Conservation (phyloP, 2,113 vertebrate species). For the Melanostigma gelatinosum region DNA sequence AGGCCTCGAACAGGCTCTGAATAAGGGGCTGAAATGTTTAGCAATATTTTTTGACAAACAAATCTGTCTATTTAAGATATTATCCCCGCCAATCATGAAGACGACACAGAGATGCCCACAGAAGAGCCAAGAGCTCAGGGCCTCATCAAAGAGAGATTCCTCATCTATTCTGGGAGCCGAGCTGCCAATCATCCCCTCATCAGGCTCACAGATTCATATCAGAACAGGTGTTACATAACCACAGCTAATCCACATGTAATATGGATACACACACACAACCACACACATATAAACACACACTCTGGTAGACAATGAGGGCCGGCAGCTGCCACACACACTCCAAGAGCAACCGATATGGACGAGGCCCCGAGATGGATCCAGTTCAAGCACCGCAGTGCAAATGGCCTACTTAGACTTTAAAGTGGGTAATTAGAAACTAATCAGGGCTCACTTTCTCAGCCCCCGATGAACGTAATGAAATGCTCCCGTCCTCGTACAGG, state of each 20-base stretch:
- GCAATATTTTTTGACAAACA: constrained; percentile 52
- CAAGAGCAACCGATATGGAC: constrained; percentile 60
- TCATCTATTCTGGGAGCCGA: constrained; percentile 66
- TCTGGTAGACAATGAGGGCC: constrained; percentile 32
- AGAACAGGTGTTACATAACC: constrained; percentile 76
- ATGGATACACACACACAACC: constrained; percentile 21
- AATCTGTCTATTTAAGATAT: constrained; percentile 69
- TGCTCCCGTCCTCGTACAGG: constrained; percentile 55
- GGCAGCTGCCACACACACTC: constrained; percentile 62
- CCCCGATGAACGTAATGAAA: constrained; percentile 75
- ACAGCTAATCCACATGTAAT: constrained; percentile 58
- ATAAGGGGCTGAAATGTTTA: constrained; percentile 54
- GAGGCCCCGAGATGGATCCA: constrained; percentile 59
- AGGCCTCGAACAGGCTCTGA: constrained; percentile 48
- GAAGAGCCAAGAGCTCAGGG: constrained; percentile 45
- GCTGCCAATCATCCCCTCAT: constrained; percentile 74
- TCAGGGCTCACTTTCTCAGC: constrained; percentile 75
- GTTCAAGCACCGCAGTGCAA: constrained; percentile 80
- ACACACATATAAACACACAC: constrained; percentile 19
- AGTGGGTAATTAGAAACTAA: constrained; percentile 85
- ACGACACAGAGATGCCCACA: constrained; percentile 50
- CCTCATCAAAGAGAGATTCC: constrained; percentile 68
- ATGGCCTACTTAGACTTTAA: constrained; percentile 86
- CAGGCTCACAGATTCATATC: constrained; percentile 62
- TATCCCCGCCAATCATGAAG: constrained; percentile 56